phyloP scores from a whole-genome alignment of 2,888 invertebrate species.

The Spilosoma lubricipeda region DNA sequence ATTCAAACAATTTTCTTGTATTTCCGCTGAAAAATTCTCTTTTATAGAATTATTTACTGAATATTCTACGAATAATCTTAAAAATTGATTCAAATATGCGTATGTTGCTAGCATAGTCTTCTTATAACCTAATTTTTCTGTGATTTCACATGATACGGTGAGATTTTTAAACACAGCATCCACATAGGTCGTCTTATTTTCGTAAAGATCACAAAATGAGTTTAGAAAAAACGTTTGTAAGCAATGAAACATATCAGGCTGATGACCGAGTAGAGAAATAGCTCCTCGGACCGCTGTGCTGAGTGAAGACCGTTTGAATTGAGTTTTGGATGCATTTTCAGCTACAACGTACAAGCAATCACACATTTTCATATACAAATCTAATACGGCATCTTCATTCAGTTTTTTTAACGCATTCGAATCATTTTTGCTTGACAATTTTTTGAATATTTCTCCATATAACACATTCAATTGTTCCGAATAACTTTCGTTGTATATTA shows the following conservation, averaged over 20 bases:
- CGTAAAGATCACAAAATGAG: slow-evolving; percentile 65
- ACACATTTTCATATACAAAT: slow-evolving; percentile 69
- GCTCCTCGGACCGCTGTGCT: slow-evolving; percentile 52
- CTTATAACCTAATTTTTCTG: slow-evolving; percentile 65
- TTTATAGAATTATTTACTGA: slow-evolving; percentile 45
- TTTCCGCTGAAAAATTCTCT: slow-evolving; percentile 43
- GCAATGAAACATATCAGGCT: slow-evolving; percentile 66
- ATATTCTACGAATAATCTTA: slow-evolving; percentile 70
- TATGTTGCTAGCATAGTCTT: slow-evolving; percentile 62
- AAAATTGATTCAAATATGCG: slow-evolving; percentile 69
- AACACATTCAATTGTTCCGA: slow-evolving; percentile 58
- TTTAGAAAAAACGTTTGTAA: slow-evolving; percentile 71
- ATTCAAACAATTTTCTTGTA: slow-evolving; percentile 62
- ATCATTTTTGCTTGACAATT: slow-evolving; percentile 58
- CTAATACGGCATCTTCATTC: slow-evolving; percentile 54
- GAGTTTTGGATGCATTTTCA: slow-evolving; percentile 64
- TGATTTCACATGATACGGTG: slow-evolving; percentile 58
- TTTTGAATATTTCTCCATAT: slow-evolving; percentile 64
- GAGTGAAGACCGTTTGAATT: slow-evolving; percentile 60
- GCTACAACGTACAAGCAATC: slow-evolving; percentile 71
- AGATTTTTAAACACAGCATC: slow-evolving; percentile 65
- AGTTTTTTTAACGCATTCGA: slow-evolving; percentile 60
- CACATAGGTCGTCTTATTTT: slow-evolving; percentile 46
- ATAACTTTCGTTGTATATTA: slow-evolving; percentile 59
- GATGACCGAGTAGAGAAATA: slow-evolving; percentile 62